Evolutionary conservation across 2,888 invertebrate species (phyloP).

Genomic region (Dolichomitus sp.): DNA sequence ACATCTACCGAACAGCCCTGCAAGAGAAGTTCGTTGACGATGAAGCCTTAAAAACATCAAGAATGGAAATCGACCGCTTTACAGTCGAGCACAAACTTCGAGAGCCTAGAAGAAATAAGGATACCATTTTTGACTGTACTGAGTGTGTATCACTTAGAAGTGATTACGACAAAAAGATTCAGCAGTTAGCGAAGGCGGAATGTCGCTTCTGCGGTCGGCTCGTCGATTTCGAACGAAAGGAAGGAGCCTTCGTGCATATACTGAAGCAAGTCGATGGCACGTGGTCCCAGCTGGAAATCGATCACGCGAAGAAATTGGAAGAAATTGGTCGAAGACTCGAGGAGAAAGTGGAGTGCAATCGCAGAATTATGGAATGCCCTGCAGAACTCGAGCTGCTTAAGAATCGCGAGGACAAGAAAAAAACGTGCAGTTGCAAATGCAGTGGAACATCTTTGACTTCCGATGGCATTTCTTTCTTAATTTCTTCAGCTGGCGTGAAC

Average conservation of each 20-base stretch:
- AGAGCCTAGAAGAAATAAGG: neutral
- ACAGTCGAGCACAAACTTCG: neutral
- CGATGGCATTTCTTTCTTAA: slow-evolving; percentile 26
- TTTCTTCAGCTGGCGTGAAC: slow-evolving; percentile 26
- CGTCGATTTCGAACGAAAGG: slow-evolving; percentile 72
- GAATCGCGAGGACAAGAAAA: slow-evolving; percentile 2
- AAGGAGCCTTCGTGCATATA: slow-evolving; percentile 73
- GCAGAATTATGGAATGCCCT: slow-evolving; percentile 54
- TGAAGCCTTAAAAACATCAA: slow-evolving; percentile 28
- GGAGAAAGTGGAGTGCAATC: slow-evolving; percentile 72
- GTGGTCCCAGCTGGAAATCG: slow-evolving; percentile 73
- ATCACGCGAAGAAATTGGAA: slow-evolving; percentile 69
- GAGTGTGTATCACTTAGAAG: slow-evolving; percentile 88
- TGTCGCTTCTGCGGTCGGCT: slow-evolving; percentile 68
- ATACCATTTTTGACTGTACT: slow-evolving; percentile 85
- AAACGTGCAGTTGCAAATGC: slow-evolving; percentile 40
- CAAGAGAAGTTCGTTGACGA: slow-evolving; percentile 82
- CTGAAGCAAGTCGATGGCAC: slow-evolving; percentile 73
- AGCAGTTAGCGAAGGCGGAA: slow-evolving; percentile 64
- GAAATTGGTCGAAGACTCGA: slow-evolving; percentile 69
- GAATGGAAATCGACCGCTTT: slow-evolving; percentile 24
- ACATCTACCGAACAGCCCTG: slow-evolving; percentile 83
- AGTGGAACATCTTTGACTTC: slow-evolving; percentile 16
- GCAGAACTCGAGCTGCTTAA: slow-evolving; percentile 28
- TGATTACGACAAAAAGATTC: slow-evolving; percentile 85